Evolutionary conservation across 1,140 invertebrate species (phyloP), one percentile per base, ranked within the genome.

Genomic region (Zeugodacus cucurbitae): DNA sequence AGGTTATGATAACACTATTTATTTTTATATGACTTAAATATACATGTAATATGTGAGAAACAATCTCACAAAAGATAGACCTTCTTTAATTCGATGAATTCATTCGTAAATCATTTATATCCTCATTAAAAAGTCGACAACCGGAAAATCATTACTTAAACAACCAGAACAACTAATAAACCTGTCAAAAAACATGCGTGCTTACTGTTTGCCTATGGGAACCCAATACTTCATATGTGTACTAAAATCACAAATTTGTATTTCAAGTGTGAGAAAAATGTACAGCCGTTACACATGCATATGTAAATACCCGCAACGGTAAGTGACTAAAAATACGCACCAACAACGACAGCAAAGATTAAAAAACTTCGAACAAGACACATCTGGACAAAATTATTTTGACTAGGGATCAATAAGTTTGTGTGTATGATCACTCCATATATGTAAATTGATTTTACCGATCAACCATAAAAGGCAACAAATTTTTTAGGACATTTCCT

Each of bases 181-280:
- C 14, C 10, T 20, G 41, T 48, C 74, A 82, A 82, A 54, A 82
- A 82, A 82, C 74, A 82, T 82, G 41, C 37, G 74, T 48, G 74
- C 48, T 82, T 82, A 82, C n/a, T n/a, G 74, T 48, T 14, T 22
- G 41, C 74, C 34, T 11, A 41, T 82, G 74, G 11, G 74, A 82
- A 82, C 41, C 10, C 74, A 82, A 82, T 82, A 54, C 41, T n/a
- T 8, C 26, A 82, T 48, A 48, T 11, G 11, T 54, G 11, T 82
- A 82, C 41, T 82, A 48, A 82, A 82, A 82, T 82, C 74, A 82
- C 74, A 82, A 82, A 82, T 82, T 82, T 48, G 74, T 82, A n/a
- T 82, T 82, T 82, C 74, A 82, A 82, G 74, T 82, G 74, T 82
- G 74, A 82, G 74, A 82, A 82, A 82, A 48, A 17, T 82, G 41